phyloP scores from a whole-genome alignment of 2,888 invertebrate genomes.

The Synanthedon formicaeformis region DNA sequence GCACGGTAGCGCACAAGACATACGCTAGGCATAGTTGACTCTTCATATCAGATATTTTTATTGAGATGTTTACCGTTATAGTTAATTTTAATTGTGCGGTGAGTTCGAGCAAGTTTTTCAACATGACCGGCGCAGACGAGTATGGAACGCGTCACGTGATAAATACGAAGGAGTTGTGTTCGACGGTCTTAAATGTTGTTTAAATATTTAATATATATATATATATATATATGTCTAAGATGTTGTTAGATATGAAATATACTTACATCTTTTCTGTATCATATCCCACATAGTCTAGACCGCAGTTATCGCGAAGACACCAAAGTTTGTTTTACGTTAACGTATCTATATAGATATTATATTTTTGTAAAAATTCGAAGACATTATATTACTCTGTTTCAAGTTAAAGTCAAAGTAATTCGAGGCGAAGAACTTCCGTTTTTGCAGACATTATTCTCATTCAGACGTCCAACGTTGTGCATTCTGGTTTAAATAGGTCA shows the following conservation, averaged over 20 bases:
- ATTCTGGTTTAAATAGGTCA: too few species aligned
- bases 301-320: constrained; percentile 1
- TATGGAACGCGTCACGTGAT: constrained; percentile 3
- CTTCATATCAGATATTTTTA: constrained; percentile 58
- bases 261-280: neutral
- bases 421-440: too few species aligned
- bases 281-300: constrained; percentile 1
- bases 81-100: constrained; percentile 26
- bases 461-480: too few species aligned
- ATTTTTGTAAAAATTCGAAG: too few species aligned
- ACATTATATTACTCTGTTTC: too few species aligned
- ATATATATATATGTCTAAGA: constrained; percentile 31
- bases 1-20: constrained; percentile 60
- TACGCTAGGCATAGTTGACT: constrained; percentile 37
- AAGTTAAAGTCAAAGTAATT: too few species aligned
- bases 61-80: constrained; percentile 31
- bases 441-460: too few species aligned
- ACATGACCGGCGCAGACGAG: constrained; percentile 23
- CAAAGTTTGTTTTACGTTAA: too few species aligned
- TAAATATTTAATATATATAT: constrained; percentile 14
- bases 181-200: constrained; percentile 29
- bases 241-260: constrained; percentile 28
- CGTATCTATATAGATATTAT: too few species aligned
- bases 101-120: constrained; percentile 43
- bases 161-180: neutral